Percentiles rank a stretch among this genome's conserved stretches.
Evolutionary conservation across 2,888 invertebrate species (phyloP).

Genomic region (Dromius quadrimaculatus): DNA sequence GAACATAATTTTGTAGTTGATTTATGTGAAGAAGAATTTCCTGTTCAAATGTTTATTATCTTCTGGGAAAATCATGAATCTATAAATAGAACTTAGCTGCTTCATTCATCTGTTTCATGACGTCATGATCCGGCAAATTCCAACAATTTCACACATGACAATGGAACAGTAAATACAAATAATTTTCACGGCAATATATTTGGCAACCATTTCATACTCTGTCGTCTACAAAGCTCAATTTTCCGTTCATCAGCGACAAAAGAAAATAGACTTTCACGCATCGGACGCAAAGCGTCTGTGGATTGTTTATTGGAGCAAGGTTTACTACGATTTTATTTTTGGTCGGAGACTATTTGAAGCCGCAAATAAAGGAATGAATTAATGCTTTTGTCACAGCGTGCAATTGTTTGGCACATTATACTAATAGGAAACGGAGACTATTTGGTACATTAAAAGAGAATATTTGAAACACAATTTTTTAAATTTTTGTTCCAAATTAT

Average conservation of each 20-base stretch:
- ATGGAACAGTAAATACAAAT: slow-evolving; percentile 2
- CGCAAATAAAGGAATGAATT: slow-evolving; percentile 11
- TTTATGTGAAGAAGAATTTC: too few species aligned
- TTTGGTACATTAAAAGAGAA: too few species aligned
- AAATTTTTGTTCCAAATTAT: slow-evolving; percentile 10
- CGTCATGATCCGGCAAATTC: neutral
- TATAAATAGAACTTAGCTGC: neutral
- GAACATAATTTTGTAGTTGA: too few species aligned
- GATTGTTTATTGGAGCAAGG: slow-evolving; percentile 29
- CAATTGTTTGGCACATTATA: slow-evolving; percentile 8
- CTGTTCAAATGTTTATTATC: too few species aligned
- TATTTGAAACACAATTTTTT: too few species aligned
- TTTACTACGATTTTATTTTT: slow-evolving; percentile 25
- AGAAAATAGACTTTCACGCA: neutral
- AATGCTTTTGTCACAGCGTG: slow-evolving; percentile 18
- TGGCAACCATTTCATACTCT: neutral
- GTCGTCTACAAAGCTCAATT: neutral
- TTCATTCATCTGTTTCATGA: slow-evolving; percentile 19
- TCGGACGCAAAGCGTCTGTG: neutral
- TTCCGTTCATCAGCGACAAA: too few species aligned
- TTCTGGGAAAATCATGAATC: slow-evolving; percentile 1
- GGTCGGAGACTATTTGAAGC: slow-evolving; percentile 8
- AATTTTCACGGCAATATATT: slow-evolving; percentile 2
- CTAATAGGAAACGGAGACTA: slow-evolving; percentile 11
- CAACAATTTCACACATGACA: neutral